Evolutionary conservation across 1,140 invertebrate species (phyloP), one percentile per base, ranked within the genome.

Genomic region (Muscidifurax raptorellus): DNA sequence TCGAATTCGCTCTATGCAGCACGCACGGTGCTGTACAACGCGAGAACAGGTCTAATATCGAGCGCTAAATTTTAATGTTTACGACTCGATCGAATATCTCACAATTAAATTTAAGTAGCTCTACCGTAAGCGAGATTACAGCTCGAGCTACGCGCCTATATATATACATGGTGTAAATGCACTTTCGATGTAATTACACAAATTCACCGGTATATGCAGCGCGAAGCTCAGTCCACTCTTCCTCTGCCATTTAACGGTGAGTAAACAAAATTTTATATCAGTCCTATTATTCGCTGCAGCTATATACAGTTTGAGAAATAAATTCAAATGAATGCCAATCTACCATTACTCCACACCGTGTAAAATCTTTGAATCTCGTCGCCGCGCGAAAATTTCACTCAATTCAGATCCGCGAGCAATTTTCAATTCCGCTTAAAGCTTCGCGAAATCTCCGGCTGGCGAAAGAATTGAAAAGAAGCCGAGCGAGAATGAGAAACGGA

Each of bases 41-140:
- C 1, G 32, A 32, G 32, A 32, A 32, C 32, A 32, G 32, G 10
- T 40, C 36, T 40, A 47, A 47, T 18, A 13, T 7, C 6, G 78
- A 72, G 52, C 22, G 2, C 28, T 52, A 44, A 80, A 27, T 80
- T 80, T 80, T 69, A 80, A 72, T n/a, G 25, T 71, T 15, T n/a
- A 30, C 25, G n/a, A 67, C 18, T 77, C 74, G 13, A 78, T 78
- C 36, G 32, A 78, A 83, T 78, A 83, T 69, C 9, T 84, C 76
- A 64, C 76, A 72, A 84, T 84, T 84, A 84, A 84, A 78, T 72
- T 78, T 84, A 79, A 84, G 75, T 80, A 84, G 77, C 59, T 84
- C 32, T 74, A 66, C 44, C 66, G 32, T 79, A 84, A 84, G 80
- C 66, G 83, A 84, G 83, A 84, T 84, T 84, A 84, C 69, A 22